These are phyloP conservation scores for Natator depressus DNA, from an alignment of 2,113 vertebrate genomes.

Conservation along the genomic window DNA sequence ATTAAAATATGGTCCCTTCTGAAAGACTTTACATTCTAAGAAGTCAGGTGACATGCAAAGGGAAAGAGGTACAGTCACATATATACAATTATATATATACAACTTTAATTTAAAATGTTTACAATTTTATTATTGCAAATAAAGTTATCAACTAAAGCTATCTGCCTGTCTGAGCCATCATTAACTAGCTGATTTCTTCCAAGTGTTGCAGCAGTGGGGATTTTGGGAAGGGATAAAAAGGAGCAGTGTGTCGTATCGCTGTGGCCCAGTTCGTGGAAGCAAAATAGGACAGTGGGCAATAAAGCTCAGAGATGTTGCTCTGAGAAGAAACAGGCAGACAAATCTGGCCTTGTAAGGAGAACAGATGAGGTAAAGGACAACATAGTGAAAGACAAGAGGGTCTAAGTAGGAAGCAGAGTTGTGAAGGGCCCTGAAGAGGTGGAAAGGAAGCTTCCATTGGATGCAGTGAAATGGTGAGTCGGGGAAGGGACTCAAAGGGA, in stretches of 20 bases:
- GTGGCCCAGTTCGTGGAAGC: background rate
- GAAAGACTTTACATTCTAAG: background rate
- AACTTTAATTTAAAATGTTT: background rate
- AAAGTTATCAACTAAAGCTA: background rate
- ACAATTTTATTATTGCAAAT: background rate
- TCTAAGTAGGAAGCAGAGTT: accelerated
- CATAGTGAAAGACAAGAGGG: accelerated
- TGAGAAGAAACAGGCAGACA: background rate
- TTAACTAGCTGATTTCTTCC: background rate
- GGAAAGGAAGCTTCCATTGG: too few species aligned
- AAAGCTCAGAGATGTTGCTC: background rate
- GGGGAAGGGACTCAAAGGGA: background rate
- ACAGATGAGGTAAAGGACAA: background rate
- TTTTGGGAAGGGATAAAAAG: background rate
- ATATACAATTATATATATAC: background rate
- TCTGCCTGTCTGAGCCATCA: background rate
- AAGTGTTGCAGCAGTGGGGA: background rate
- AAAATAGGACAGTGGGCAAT: background rate
- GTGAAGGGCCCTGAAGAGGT: background rate
- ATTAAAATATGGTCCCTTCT: background rate
- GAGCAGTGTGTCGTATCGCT: accelerated
- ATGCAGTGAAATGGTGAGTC: too few species aligned
- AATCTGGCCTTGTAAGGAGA: background rate
- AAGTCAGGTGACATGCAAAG: background rate
- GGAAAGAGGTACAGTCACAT: background rate